Evolutionary conservation across 1,140 invertebrate species (phyloP).

Genomic region (Microplitis demolitor): DNA sequence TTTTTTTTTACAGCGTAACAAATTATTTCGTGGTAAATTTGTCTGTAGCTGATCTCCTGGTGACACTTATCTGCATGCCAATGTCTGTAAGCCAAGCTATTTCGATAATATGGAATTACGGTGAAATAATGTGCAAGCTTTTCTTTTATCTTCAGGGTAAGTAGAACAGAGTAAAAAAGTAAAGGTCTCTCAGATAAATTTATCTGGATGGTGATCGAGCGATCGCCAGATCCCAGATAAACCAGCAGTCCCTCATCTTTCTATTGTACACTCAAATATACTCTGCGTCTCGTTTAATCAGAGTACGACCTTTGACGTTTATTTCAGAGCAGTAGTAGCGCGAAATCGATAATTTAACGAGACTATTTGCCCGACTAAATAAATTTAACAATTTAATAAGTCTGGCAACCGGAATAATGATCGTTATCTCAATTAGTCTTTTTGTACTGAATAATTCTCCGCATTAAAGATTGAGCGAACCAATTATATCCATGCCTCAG

Average conservation of each 20-base stretch:
- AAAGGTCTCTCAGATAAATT: not conserved
- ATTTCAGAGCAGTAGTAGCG: not conserved
- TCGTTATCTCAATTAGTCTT: not conserved
- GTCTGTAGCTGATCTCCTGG: constrained; percentile 85
- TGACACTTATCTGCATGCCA: constrained; percentile 83
- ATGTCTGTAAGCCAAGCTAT: constrained; percentile 71
- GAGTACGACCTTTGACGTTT: not conserved
- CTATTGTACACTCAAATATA: not conserved
- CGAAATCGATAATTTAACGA: not conserved
- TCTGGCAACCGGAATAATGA: constrained; percentile 2
- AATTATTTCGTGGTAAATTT: constrained; percentile 91
- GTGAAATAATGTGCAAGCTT: constrained; percentile 74
- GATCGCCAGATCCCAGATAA: not conserved
- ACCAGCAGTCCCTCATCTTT: too few species aligned
- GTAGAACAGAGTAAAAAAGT: constrained; percentile 10
- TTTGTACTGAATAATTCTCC: not conserved
- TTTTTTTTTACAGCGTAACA: constrained; percentile 73
- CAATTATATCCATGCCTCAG: too few species aligned
- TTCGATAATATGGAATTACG: constrained; percentile 73
- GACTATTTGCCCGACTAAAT: not conserved
- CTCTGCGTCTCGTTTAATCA: too few species aligned
- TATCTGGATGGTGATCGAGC: not conserved
- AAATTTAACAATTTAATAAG: not conserved
- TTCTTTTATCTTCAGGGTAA: constrained; percentile 77
- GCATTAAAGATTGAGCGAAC: not conserved